These are phyloP conservation scores for Anguilla rostrata DNA, from an alignment of 2,113 vertebrate species.

Conservation along the genomic window DNA sequence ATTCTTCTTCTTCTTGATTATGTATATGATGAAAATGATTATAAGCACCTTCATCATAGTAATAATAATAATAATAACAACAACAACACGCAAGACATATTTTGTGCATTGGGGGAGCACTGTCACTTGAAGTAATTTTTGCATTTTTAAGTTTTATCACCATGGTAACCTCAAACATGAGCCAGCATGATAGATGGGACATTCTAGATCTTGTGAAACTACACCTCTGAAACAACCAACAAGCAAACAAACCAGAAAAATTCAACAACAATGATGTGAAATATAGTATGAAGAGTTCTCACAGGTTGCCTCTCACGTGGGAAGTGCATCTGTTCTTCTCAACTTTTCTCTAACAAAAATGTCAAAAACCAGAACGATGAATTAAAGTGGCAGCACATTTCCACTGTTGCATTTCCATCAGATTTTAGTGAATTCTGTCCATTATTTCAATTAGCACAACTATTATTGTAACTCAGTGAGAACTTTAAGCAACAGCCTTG, in stretches of 20 bases:
- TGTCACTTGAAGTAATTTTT: constrained; percentile 58
- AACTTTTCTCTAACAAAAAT: background rate
- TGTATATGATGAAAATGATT: no score
- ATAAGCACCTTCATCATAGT: no score
- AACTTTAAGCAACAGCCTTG: background rate
- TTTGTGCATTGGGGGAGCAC: constrained; percentile 27
- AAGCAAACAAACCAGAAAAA: constrained; percentile 30
- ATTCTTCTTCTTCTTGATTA: no score
- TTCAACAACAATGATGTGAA: background rate
- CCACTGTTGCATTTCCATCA: no score
- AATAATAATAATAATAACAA: background rate
- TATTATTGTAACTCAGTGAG: background rate
- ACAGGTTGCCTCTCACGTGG: background rate
- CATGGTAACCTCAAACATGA: constrained; percentile 60
- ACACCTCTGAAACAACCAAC: constrained; percentile 31
- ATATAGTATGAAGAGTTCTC: background rate
- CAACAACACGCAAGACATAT: background rate
- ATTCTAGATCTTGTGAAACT: constrained; percentile 30
- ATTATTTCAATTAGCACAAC: background rate
- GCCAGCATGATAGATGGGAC: constrained; percentile 26
- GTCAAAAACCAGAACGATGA: background rate
- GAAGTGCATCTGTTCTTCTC: background rate
- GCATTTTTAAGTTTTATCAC: constrained; percentile 62
- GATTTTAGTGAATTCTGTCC: background rate
- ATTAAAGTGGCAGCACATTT: background rate